Evolutionary conservation across 1,140 invertebrate genomes (phyloP), one percentile per base, ranked within the genome.

Genomic region (Tetranychus urticae): DNA sequence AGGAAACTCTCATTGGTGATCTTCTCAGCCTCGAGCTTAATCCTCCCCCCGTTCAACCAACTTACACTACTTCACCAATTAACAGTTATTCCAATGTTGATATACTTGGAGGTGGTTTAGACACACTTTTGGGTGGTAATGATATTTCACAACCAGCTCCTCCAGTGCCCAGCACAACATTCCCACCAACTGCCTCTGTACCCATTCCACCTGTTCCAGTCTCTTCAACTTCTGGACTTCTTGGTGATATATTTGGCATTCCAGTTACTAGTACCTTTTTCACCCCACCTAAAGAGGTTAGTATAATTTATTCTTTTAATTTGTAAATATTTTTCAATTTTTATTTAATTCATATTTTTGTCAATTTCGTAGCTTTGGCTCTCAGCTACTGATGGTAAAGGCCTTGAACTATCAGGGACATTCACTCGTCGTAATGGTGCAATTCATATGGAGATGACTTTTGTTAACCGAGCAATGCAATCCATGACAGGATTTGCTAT

Each of bases 401-500:
- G 94, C n/a, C 75, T 98, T 62, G 93, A 98, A 75, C 84, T 99
- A 56, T 83, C 82, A 73, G 94, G 94, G 60, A 90, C 89, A n/a
- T 97, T 97, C 73, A 81, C 83, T 0, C 78, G 93, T 57, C 80
- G 86, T 67, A 82, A 80, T 69, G 86, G 85, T 5, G 83, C 86
- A 72, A 83, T 96, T 46, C 81, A 79, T 61, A 97, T 98, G 88
- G 94, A 98, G 68, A 82, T 99, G 79, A 92, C 86, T 1, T 84
- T 97, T 67, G 87, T 82, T 47, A 99, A 99, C 73, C 92, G 91
- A 75, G 92, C 94, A 2, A 94, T 98, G 89, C 91, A 97, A 69
- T 82, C 90, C 14, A 94, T 98, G 86, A 81, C 77, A 66, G 84
- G 81, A 8, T 97, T 98, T 76, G 94, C 93, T 37, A 88, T 98